A percentile compares a stretch with the other conserved stretches of the same genome.
Evolutionary conservation across 1,140 invertebrate genomes (phyloP).

Genomic region (Latrodectus geometricus): DNA sequence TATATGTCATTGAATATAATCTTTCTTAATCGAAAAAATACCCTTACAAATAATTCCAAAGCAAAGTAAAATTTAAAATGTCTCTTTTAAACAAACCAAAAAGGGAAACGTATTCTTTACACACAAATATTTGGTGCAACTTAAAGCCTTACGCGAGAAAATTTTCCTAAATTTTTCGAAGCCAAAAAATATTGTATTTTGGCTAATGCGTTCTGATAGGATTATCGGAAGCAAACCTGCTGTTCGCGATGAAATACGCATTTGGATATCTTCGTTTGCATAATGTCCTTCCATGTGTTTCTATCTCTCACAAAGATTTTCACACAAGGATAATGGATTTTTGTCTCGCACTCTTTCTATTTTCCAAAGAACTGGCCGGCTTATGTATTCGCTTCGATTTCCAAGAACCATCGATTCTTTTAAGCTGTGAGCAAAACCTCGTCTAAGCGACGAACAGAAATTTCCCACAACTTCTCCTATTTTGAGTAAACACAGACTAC

Average conservation of each 20-base stretch:
- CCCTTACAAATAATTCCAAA: neutral
- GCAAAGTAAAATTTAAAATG: neutral
- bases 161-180: slow-evolving; percentile 33
- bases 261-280: slow-evolving; percentile 56
- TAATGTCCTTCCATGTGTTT: slow-evolving; percentile 38
- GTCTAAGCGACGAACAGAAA: too few relatives aligned
- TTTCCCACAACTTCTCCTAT: too few relatives aligned
- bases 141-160: slow-evolving; percentile 25
- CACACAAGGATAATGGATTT: slow-evolving; percentile 39
- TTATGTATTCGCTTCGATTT: slow-evolving; percentile 42
- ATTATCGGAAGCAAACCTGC: slow-evolving; percentile 43
- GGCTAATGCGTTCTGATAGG: slow-evolving; percentile 47
- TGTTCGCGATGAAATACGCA: slow-evolving; percentile 55
- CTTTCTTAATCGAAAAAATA: too few relatives aligned
- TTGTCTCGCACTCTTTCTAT: neutral
- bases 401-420: slow-evolving; percentile 35
- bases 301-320: slow-evolving; percentile 18
- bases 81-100: neutral
- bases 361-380: slow-evolving; percentile 28
- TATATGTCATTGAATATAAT: too few relatives aligned
- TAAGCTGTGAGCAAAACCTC: slow-evolving; percentile 22
- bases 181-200: slow-evolving; percentile 43
- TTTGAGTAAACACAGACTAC: too few relatives aligned
- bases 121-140: slow-evolving; percentile 31
- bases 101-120: neutral